Conservation (phyloP, 2,797 vertebrate species). For the Limnodromus scolopaceus region DNA sequence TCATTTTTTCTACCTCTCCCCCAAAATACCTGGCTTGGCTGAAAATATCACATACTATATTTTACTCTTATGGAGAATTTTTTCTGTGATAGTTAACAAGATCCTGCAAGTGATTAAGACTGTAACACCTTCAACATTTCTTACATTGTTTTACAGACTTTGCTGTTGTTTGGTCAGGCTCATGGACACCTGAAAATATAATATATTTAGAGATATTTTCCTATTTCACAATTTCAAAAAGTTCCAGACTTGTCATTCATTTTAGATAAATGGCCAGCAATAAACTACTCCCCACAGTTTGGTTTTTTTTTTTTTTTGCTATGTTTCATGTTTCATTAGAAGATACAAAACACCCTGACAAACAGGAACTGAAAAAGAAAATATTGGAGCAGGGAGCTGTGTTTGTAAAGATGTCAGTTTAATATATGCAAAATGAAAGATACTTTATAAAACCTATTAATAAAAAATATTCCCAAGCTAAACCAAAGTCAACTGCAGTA, state of each 20-base stretch:
- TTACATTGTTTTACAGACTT: neutral
- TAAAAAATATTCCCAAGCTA: constrained; percentile 39
- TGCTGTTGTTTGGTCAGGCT: neutral
- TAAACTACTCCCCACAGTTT: neutral
- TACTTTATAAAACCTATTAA: neutral
- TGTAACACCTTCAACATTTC: neutral
- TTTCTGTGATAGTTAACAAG: neutral
- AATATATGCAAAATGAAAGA: neutral
- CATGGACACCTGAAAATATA: neutral
- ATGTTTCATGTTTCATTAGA: neutral
- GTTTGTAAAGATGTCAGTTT: neutral
- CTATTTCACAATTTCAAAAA: neutral
- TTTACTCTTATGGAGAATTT: neutral
- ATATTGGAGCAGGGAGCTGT: neutral
- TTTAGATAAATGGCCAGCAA: neutral
- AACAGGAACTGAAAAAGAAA: constrained; percentile 25
- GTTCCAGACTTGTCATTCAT: neutral
- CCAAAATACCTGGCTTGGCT: neutral
- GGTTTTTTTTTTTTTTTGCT: neutral
- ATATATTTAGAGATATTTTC: neutral
- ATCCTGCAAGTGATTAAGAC: neutral
- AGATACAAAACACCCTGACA: neutral
- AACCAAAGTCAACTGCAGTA: neutral
- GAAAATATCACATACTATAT: neutral
- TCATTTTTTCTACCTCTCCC: neutral